Base-by-base conservation (phyloP, 2,888 invertebrate species). In the Spatulosminthurus flaviceps region DNA sequence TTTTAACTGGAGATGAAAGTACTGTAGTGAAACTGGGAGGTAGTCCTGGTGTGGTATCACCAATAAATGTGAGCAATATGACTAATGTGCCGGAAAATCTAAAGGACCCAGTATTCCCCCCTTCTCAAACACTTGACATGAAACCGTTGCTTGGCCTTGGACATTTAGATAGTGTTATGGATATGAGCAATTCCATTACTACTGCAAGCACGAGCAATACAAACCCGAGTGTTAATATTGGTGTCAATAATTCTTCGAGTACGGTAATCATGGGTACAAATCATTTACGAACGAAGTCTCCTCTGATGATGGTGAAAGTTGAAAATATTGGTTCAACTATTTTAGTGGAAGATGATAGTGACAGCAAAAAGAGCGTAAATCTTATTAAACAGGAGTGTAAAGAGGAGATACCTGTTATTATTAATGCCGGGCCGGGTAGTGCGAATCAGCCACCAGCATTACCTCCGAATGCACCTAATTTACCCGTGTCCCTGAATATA, bases 61-160 rank as follows among this genome's bases (percentile, higher is more conserved):
- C 51, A 51, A 9, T 19, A 2, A 51, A 13, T 19, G 19, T 51
- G 1, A 51, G 16, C 51, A n/a, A n/a, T 21, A 42, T 13, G 11
- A 22, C 21, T 29, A 74, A 74, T 74, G 74, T 74, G 74, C 74
- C 74, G 61, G 74, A 74, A 51, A 64, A 21, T 74, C 61, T 34
- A 61, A 24, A 22, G 11, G 61, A 60, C 28, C 34, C 60, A 51
- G 34, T 60, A 13, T 9, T 21, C 34, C n/a, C 28, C 64, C 64
- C 74, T 5, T 28, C 51, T 0, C 41, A 34, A 72, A 21, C 74
- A 61, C 64, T 28, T 74, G 74, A 74, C 74, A 74, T 64, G 19
- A 74, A 74, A 34, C 74, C 74, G 9, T 26, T 24, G 13, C 22
- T 64, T 24, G 64, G 64, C 24, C 29, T 74, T 19, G 74, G 61